Conservation (phyloP, 1,140 invertebrate genomes). For the Drosophila cardini region DNA sequence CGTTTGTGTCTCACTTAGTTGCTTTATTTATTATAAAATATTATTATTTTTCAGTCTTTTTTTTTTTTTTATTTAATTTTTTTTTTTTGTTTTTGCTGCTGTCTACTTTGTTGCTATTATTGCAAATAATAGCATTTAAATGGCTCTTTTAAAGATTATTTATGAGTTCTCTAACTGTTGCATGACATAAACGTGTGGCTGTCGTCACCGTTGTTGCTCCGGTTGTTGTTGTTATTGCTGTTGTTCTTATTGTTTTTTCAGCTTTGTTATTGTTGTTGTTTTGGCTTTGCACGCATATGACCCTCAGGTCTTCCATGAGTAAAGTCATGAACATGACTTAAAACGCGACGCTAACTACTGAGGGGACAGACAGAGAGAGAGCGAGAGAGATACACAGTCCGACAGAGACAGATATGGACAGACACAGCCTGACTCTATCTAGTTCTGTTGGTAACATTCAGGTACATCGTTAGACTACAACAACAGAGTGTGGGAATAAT, state of each 20-base stretch:
- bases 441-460: constrained; percentile 19
- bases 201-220: constrained; percentile 35
- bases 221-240: constrained; percentile 14
- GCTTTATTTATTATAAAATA: constrained; percentile 41
- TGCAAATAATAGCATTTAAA: constrained; percentile 70
- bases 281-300: constrained; percentile 52
- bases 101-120: constrained; percentile 13
- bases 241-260: neutral
- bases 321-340: constrained; percentile 56
- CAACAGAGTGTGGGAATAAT: neutral
- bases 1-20: constrained; percentile 54
- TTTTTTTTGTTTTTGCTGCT: constrained; percentile 9
- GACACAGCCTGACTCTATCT: neutral
- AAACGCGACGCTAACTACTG: constrained; percentile 27
- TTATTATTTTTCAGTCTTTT: constrained; percentile 22
- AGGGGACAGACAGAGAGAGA: constrained; percentile 8
- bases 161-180: constrained; percentile 65
- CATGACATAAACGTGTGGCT: constrained; percentile 60
- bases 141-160: constrained; percentile 76
- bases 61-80: constrained; percentile 15
- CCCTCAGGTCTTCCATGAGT: constrained; percentile 54
- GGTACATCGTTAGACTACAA: constrained; percentile 24
- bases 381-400: neutral
- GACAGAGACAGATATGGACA: neutral
- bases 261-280: constrained; percentile 5